Evolutionary conservation across 2,797 vertebrate genomes (phyloP).

Genomic region (Poeciliopsis paucimaculata): DNA sequence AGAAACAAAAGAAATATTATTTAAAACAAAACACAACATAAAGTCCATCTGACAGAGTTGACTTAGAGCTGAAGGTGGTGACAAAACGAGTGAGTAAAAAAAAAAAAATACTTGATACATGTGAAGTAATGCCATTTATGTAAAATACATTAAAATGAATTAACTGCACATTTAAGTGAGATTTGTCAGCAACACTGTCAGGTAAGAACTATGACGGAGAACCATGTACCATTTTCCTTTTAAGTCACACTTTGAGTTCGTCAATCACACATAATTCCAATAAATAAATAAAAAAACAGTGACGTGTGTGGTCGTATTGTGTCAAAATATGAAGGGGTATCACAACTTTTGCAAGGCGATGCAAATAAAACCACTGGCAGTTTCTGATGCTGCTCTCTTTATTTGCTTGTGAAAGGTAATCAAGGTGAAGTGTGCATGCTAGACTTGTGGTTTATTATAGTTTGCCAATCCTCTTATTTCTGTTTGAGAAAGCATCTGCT

Average conservation of each 20-base stretch:
- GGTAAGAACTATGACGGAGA: too few relatives aligned
- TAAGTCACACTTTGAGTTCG: not conserved
- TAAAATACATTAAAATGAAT: too few relatives aligned
- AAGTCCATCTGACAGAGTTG: too few relatives aligned
- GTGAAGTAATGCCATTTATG: too few relatives aligned
- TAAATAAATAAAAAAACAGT: rapidly evolving
- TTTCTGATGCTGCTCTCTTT: not conserved
- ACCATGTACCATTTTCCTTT: not conserved
- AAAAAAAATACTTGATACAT: too few relatives aligned
- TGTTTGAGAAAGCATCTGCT: constrained; percentile 70
- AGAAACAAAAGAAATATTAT: too few relatives aligned
- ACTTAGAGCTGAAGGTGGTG: too few relatives aligned
- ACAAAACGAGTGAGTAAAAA: too few relatives aligned
- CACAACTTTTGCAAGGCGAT: not conserved
- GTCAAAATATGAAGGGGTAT: not conserved
- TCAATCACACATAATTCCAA: not conserved
- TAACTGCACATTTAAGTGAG: too few relatives aligned
- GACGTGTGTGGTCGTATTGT: not conserved
- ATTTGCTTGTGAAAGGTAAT: constrained; percentile 1
- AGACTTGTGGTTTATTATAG: constrained; percentile 54
- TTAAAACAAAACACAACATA: too few relatives aligned
- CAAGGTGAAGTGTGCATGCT: constrained; percentile 32
- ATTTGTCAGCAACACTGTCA: too few relatives aligned
- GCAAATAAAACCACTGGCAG: too few relatives aligned
- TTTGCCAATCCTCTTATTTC: constrained; percentile 69